phyloP scores from a whole-genome alignment of 2,113 vertebrate species.

The Cebus imitator region DNA sequence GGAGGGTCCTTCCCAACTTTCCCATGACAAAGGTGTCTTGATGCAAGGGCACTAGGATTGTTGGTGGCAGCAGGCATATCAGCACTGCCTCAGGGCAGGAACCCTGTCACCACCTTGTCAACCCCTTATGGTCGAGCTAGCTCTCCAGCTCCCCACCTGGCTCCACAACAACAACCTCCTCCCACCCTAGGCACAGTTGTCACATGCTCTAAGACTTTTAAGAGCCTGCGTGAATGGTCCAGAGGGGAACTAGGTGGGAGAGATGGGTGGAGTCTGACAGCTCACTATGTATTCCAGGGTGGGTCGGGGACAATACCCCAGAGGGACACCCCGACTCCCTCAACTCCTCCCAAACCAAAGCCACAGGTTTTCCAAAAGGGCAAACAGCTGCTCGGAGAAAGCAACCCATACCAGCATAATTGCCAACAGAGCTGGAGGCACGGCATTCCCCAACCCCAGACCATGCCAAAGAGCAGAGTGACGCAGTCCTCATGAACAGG shows the following conservation, averaged over 20 bases:
- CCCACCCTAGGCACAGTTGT: neutral
- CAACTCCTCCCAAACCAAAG: neutral
- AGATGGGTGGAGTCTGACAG: neutral
- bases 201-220: neutral
- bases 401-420: neutral
- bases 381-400: neutral
- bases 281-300: neutral
- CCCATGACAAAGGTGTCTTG: conserved; percentile 74
- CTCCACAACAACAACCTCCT: neutral
- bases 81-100: conserved; percentile 22
- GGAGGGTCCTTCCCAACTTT: neutral
- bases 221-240: neutral
- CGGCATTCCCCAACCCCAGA: neutral
- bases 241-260: neutral
- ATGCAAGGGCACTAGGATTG: conserved; percentile 45
- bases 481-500: accelerated
- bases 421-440: neutral
- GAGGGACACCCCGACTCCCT: neutral
- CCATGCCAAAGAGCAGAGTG: neutral
- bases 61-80: conserved; percentile 56
- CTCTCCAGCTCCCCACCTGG: neutral
- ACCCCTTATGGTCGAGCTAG: conserved; percentile 35
- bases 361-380: conserved; percentile 29
- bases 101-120: conserved; percentile 1
- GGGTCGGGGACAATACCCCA: neutral